These are phyloP conservation scores for Eriosoma lanigerum DNA, from an alignment of 1,140 invertebrate genomes.

Conservation along the genomic window DNA sequence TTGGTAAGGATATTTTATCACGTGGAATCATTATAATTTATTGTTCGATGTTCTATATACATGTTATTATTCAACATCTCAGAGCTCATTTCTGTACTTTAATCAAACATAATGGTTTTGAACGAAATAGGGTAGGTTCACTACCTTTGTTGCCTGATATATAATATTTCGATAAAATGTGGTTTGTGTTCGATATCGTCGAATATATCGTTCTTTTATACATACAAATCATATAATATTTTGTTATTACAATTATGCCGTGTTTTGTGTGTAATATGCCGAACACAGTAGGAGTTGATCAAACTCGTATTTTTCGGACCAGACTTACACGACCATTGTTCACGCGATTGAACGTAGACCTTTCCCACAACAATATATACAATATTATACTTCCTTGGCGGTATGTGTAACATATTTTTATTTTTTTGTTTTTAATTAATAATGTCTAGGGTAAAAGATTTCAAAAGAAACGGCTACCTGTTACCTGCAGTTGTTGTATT, in stretches of 20 bases:
- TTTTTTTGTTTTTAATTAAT: conserved; percentile 42
- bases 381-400: conserved; percentile 32
- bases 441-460: conserved; percentile 30
- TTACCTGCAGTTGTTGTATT: conserved; percentile 46
- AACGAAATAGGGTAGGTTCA: not conserved
- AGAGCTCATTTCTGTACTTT: no score
- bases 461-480: conserved; percentile 44
- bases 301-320: conserved; percentile 25
- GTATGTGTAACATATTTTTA: conserved; percentile 48
- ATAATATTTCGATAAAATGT: not conserved
- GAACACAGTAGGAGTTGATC: conserved; percentile 46
- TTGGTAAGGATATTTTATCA: no score
- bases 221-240: not conserved
- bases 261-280: conserved; percentile 15
- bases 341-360: conserved; percentile 16
- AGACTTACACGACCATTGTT: conserved; percentile 32
- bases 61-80: no score
- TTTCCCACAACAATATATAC: conserved; percentile 1
- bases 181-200: conserved; percentile 9
- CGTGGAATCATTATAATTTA: no score
- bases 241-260: conserved; percentile 29
- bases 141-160: no score
- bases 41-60: no score
- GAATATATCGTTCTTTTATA: not conserved
- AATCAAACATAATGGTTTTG: no score